A percentile compares a stretch with the other conserved stretches of the same genome.
Evolutionary conservation across 2,797 vertebrate genomes (phyloP).

Genomic region (Acanthurus tractus): DNA sequence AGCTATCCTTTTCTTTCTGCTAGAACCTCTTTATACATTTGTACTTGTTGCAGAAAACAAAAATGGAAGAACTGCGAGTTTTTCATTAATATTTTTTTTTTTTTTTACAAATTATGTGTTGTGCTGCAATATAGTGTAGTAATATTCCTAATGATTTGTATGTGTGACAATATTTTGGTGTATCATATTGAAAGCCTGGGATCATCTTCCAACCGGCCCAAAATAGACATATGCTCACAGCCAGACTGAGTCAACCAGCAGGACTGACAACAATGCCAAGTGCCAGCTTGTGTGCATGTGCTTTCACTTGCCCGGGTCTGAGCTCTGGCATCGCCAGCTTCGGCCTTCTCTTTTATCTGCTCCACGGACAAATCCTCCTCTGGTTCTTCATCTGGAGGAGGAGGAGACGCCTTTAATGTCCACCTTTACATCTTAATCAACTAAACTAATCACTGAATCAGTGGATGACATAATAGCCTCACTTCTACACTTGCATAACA

Average conservation of each 20-base stretch:
- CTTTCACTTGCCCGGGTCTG: constrained; percentile 87
- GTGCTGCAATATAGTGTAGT: not conserved
- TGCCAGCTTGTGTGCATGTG: constrained; percentile 22
- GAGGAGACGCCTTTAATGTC: not conserved
- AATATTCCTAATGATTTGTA: constrained; percentile 29
- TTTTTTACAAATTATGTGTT: not conserved
- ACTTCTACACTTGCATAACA: not conserved
- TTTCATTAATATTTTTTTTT: constrained; percentile 6
- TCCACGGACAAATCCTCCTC: constrained; percentile 85
- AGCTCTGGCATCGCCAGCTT: constrained; percentile 89
- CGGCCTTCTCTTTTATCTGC: constrained; percentile 89
- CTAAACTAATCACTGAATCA: not conserved
- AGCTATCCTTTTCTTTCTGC: not conserved
- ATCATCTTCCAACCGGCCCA: constrained; percentile 65
- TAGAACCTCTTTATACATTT: not conserved
- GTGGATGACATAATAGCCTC: not conserved
- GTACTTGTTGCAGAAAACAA: not conserved
- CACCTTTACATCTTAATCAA: not conserved
- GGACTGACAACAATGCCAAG: constrained; percentile 63
- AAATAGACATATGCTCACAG: constrained; percentile 65
- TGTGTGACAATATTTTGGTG: constrained; percentile 25
- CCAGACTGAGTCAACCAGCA: constrained; percentile 49
- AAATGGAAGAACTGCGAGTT: not conserved
- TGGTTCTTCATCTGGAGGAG: constrained; percentile 72
- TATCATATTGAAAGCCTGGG: constrained; percentile 45